These are phyloP conservation scores for Oryzias melastigma DNA, from an alignment of 2,113 vertebrate genomes.

Conservation along the genomic window DNA sequence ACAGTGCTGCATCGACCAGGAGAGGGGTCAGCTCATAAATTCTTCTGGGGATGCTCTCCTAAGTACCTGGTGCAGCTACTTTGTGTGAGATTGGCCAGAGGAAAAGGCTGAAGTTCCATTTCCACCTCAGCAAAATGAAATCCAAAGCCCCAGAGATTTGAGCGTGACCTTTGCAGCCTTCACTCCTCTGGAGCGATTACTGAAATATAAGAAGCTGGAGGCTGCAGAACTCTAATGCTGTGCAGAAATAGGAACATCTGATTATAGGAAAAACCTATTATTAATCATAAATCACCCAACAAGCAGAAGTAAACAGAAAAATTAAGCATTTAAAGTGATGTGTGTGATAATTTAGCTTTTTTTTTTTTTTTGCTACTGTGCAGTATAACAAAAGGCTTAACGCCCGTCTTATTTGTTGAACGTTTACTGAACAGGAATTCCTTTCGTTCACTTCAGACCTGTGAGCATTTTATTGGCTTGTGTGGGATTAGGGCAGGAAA, in stretches of 20 bases:
- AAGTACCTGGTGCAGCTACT: constrained; percentile 58
- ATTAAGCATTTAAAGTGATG: constrained; percentile 8
- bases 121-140: constrained; percentile 75
- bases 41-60: constrained; percentile 64
- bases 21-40: constrained; percentile 61
- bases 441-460: constrained; percentile 67
- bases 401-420: constrained; percentile 63
- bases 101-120: constrained; percentile 63
- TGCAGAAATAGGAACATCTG: not conserved
- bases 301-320: constrained; percentile 11
- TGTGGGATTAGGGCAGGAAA: constrained; percentile 79
- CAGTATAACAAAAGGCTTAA: constrained; percentile 36
- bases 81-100: constrained; percentile 68
- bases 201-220: constrained; percentile 38
- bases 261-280: constrained; percentile 12
- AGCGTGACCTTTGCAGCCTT: constrained; percentile 39
- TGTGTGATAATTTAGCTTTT: not conserved
- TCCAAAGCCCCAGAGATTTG: constrained; percentile 69
- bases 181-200: constrained; percentile 48
- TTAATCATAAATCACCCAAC: constrained; percentile 11
- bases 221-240: constrained; percentile 16
- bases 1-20: constrained; percentile 49
- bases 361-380: not conserved
- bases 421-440: constrained; percentile 63
- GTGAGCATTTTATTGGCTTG: constrained; percentile 74